Evolutionary conservation across 2,113 vertebrate genomes (phyloP), one percentile per base, ranked within the genome.

Genomic region (Anas platyrhynchos): DNA sequence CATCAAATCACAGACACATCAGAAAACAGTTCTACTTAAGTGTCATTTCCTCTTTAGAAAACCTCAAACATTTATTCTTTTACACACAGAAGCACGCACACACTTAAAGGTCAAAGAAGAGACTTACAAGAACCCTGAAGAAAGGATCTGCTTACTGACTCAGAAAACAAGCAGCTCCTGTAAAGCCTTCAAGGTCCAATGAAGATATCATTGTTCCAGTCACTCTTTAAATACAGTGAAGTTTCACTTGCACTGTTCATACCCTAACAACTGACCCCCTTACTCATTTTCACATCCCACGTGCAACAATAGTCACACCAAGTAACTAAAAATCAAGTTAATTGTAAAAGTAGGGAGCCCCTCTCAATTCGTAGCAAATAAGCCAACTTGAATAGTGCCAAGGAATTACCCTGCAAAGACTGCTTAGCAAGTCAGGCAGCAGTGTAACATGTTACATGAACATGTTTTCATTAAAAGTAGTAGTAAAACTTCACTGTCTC

Each of bases 401-500:
- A 52, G 31, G 22, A 74, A 32, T 32, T 9, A 56, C 4, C 23
- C 50, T 27, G 31, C 32, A n/a, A n/a, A 58, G 32, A 11, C 5
- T 31, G 13, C 52, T 58, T 2, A 17, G 41, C 25, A 44, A 25
- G 31, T 31, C 17, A 41, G 31, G 58, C 2, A 46, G 62, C 13
- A 4, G 34, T 1, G 8, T 3, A 14, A 32, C 26, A 26, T 15
- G 7, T 9, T 31, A 22, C 21, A 17, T 1, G 8, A 44, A 18
- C 0, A 9, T 0, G 0, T 25, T 29, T 43, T 11, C 31, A 14
- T 10, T 38, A 58, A 17, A 15, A 44, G n/a, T 8, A 3, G 50
- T 1, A 26, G 31, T 9, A 38, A 32, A 43, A 8, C 15, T 5
- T 22, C 27, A 6, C 32, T 16, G 32, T 36, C 20, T 85, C 41